Evolutionary conservation across 2,888 invertebrate genomes (phyloP).

Genomic region (Autographa pulchrina): DNA sequence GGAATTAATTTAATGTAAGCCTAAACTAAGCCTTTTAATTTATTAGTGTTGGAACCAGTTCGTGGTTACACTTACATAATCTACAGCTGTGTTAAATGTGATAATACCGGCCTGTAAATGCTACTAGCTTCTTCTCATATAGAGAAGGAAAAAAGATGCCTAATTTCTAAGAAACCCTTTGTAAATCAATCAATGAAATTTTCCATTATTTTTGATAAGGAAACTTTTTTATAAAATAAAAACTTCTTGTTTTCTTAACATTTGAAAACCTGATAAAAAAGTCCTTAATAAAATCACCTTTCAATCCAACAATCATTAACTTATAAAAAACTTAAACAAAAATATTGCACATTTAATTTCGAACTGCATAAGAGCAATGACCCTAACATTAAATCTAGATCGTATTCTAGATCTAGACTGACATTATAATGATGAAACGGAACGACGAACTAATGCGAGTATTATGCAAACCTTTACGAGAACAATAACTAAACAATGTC

Average conservation of each 20-base stretch:
- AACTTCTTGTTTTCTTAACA: too few species aligned
- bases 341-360: background rate
- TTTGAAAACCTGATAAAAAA: too few species aligned
- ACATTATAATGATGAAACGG: constrained; percentile 2
- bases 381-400: constrained; percentile 6
- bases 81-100: background rate
- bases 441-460: constrained; percentile 4
- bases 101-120: background rate
- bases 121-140: too few species aligned
- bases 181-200: too few species aligned
- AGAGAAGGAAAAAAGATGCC: too few species aligned
- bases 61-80: background rate
- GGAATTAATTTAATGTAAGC: background rate
- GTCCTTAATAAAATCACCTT: too few species aligned
- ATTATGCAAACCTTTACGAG: constrained; percentile 5
- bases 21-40: background rate
- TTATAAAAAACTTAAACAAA: too few species aligned
- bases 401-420: constrained; percentile 5
- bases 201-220: too few species aligned
- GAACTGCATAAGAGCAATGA: background rate
- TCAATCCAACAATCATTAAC: too few species aligned
- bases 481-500: background rate
- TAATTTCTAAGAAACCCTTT: too few species aligned
- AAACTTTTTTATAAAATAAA: too few species aligned
- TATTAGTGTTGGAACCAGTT: background rate